These are phyloP conservation scores for Papilio gigon DNA, from an alignment of 2,888 invertebrate species.

Conservation along the genomic window DNA sequence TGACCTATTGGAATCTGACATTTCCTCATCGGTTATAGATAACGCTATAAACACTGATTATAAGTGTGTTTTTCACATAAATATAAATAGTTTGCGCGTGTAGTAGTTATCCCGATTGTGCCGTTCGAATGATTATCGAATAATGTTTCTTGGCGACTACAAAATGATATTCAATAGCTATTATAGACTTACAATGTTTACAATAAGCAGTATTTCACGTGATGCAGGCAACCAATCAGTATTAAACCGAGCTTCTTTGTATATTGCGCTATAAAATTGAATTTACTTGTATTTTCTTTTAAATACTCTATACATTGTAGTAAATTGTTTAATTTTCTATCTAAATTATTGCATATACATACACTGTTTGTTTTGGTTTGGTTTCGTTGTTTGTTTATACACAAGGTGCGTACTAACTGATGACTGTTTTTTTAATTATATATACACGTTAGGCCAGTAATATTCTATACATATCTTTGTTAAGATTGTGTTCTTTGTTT, in stretches of 20 bases:
- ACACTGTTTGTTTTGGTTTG: background rate
- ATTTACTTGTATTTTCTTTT: background rate
- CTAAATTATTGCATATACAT: background rate
- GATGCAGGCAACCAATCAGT: slow-evolving; percentile 23
- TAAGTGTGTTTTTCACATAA: slow-evolving; percentile 4
- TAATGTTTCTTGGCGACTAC: background rate
- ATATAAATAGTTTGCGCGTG: background rate
- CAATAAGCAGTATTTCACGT: background rate
- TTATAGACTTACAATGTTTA: slow-evolving; percentile 3
- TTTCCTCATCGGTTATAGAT: slow-evolving; percentile 6
- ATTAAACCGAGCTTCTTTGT: slow-evolving; percentile 1
- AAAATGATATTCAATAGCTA: background rate
- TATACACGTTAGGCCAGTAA: no score
- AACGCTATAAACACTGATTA: background rate
- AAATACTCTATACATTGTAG: background rate
- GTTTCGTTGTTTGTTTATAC: no score
- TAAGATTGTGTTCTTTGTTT: no score
- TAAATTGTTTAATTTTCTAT: background rate
- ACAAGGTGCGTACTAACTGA: no score
- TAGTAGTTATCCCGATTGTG: background rate
- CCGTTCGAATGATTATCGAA: background rate
- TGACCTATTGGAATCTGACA: background rate
- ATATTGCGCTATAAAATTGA: slow-evolving; percentile 16
- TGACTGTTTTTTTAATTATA: no score
- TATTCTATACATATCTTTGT: no score